phyloP scores from a whole-genome alignment of 2,888 invertebrate species.

The Meta bourneti region DNA sequence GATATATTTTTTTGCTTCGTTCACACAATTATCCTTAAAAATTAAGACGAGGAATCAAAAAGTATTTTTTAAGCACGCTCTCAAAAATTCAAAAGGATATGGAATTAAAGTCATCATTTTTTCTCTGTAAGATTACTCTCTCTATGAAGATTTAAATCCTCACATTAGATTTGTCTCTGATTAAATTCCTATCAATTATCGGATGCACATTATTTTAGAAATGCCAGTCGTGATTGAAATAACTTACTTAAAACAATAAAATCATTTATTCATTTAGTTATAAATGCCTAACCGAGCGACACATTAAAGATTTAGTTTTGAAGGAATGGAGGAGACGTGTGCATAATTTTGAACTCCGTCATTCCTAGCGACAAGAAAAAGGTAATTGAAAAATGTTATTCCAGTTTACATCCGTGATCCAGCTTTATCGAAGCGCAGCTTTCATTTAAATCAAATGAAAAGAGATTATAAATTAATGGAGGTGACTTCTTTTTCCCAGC shows the following conservation, averaged over 20 bases:
- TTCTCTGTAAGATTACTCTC: no score
- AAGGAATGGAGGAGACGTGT: constrained; percentile 37
- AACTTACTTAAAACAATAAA: constrained; percentile 72
- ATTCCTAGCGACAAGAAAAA: constrained; percentile 42
- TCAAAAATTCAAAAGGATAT: constrained; percentile 8
- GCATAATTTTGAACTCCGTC: constrained; percentile 24
- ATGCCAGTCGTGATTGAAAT: constrained; percentile 30
- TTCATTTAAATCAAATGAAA: constrained; percentile 68
- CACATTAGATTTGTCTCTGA: constrained; percentile 3
- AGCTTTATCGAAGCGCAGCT: constrained; percentile 33
- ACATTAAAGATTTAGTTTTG: constrained; percentile 73
- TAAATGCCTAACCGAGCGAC: constrained; percentile 32
- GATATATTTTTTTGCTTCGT: neutral
- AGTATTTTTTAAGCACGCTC: neutral
- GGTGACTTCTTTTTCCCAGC: constrained; percentile 9
- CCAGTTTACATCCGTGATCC: constrained; percentile 22
- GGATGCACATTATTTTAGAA: constrained; percentile 3
- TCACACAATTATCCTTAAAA: neutral
- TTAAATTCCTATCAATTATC: constrained; percentile 48
- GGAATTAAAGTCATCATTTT: neutral
- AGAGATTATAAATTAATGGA: constrained; percentile 73
- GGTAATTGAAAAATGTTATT: constrained; percentile 65
- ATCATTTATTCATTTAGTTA: constrained; percentile 64
- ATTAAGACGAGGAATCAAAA: neutral
- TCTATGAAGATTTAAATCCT: constrained; percentile 21